These are phyloP conservation scores for Schrankia costaestrigalis DNA, from an alignment of 2,888 invertebrate species.

Conservation along the genomic window DNA sequence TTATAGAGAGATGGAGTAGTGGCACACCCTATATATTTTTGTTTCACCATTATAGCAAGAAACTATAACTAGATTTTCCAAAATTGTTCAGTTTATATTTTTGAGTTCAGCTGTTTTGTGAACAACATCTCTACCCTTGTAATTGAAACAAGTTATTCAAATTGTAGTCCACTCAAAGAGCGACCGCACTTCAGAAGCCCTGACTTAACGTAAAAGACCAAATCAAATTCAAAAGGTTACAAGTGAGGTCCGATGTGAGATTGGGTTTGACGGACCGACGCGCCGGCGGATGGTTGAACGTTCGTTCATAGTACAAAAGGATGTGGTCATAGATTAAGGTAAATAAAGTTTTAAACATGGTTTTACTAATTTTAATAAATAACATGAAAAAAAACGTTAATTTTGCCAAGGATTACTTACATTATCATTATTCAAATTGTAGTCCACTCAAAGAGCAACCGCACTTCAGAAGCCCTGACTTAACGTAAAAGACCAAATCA, in stretches of 20 bases:
- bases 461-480: constrained; percentile 40
- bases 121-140: neutral
- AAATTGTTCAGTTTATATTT: no score
- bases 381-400: no score
- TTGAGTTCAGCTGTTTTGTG: neutral
- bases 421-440: no score
- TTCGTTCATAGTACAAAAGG: constrained; percentile 35
- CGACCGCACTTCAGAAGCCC: constrained; percentile 38
- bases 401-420: no score
- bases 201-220: constrained; percentile 44
- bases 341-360: neutral
- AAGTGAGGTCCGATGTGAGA: constrained; percentile 39
- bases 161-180: constrained; percentile 29
- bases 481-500: constrained; percentile 46
- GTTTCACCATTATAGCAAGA: no score
- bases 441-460: constrained; percentile 35
- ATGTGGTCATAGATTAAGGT: constrained; percentile 17
- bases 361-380: no score
- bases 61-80: no score
- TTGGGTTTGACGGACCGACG: constrained; percentile 57
- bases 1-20: no score
- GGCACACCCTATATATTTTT: no score
- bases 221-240: constrained; percentile 48
- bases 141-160: constrained; percentile 18
- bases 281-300: constrained; percentile 44